Base-by-base conservation (phyloP, 2,113 vertebrate genomes). In the Lampris megalopsis region DNA sequence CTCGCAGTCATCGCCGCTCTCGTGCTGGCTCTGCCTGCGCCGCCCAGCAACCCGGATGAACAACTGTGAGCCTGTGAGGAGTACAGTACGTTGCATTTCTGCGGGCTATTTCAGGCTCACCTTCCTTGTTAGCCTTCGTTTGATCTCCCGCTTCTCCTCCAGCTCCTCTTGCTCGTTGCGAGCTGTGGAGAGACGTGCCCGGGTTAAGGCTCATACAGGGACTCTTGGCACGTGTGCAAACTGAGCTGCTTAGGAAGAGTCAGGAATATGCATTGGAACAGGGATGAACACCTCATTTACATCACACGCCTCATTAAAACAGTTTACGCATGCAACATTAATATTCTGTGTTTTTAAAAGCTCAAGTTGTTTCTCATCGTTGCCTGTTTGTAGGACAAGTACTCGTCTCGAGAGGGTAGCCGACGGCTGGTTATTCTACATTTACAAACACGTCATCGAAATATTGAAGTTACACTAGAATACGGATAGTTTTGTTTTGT, bases 81-180 rank as follows among this genome's bases (percentile, higher is more conserved):
- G 43, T n/a, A 54, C 57, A 40, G 4, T n/a, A 45, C 4, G 6
- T 48, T 8, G 38, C 8, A 36, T 6, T 48, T 37, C 59, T 11
- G 5, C 8, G 10, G 74, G 64, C 73, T 71, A 78, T 85, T 85
- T 83, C 77, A 24, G 49, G 68, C 79, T 96, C 84, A 99, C 98
- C 97, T 99, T 99, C 48, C 97, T 95, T 9, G 97, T 94, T 81
- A 99, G 94, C 88, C 97, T 93, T 64, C 96, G 95, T 86, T 98
- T 98, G 84, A 99, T 96, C 91, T 99, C 98, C 84, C 98, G 93
- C 86, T 99, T 99, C 91, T 99, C 98, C 84, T 99, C 98, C 83
- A 99, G 96, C 58, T 99, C 97, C 79, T 99, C 98, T 86, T 97
- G 97, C 81, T 99, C 98, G 89, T 99, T 99, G 65, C 96, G 96